Conservation (phyloP, 1,140 invertebrate species). For the Bombus pyrosoma region DNA sequence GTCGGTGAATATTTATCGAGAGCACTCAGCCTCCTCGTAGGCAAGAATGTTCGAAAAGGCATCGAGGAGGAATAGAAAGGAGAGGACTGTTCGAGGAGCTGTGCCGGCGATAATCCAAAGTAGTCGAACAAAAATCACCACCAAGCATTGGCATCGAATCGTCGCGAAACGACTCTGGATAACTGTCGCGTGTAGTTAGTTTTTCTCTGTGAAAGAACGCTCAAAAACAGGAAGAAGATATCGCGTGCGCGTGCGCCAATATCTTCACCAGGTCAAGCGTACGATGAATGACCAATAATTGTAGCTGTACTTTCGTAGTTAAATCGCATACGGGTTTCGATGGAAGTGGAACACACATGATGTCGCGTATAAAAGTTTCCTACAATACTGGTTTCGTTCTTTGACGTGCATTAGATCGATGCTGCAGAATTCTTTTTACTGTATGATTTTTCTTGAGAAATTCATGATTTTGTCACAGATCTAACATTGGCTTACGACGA, state of each 20-base stretch:
- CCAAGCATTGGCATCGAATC: constrained; percentile 55
- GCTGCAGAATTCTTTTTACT: too few relatives aligned
- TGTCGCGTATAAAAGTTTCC: too few relatives aligned
- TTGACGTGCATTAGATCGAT: not conserved
- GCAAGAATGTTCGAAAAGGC: constrained; percentile 45
- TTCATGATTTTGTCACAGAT: too few relatives aligned
- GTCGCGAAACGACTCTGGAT: constrained; percentile 45
- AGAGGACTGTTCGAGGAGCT: not conserved
- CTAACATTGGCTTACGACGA: too few relatives aligned
- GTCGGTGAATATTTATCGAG: constrained; percentile 73
- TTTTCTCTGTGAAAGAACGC: not conserved
- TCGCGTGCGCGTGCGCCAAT: not conserved
- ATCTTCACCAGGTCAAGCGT: not conserved
- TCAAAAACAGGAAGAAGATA: not conserved
- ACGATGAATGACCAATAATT: not conserved
- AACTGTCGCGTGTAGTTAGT: constrained; percentile 58
- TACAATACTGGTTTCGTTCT: not conserved
- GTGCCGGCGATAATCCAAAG: constrained; percentile 18
- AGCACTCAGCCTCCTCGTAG: constrained; percentile 28
- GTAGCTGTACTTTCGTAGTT: too few relatives aligned
- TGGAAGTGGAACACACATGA: not conserved
- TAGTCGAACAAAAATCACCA: constrained; percentile 52
- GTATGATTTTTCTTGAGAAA: too few relatives aligned
- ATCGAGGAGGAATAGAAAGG: not conserved
- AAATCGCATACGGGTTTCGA: not conserved